Base-by-base conservation (phyloP, 2,888 invertebrate species). In the Lasioglossum morio region DNA sequence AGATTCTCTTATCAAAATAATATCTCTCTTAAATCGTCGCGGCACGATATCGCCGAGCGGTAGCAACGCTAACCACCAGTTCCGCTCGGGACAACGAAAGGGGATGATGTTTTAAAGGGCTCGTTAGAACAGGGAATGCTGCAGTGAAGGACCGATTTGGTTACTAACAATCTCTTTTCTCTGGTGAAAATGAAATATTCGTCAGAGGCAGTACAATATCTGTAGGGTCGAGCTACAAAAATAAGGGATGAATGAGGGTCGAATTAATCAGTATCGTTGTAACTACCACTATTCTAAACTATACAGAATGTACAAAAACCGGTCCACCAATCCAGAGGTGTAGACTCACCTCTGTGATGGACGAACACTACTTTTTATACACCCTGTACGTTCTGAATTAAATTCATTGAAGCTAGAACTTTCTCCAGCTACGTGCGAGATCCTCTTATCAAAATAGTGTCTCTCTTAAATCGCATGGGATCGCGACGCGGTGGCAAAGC, bases 1-100 rank as follows among this genome's bases (percentile, higher is more conserved):
- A 23, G 81, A 86, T 88, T 75, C 34, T 69, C 78, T 75, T 82
- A 82, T 80, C 74, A 2, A 34, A 77, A 79, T 77, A 82, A 85
- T 87, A 78, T 81, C 73, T 37, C 30, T 46, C 69, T 72, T 79
- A 66, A 79, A 77, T 81, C 30, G 37, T 27, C 8, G 53, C 14
- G 16, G 8, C 23, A 4, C 23, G 14, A 8, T 60, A 12, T 19
- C 48, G 77, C 12, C 4, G 46, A 8, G 14, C 3, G 43, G 23
- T 34, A 48, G 73, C 40, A 79, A 63, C 30, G 63, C 37, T 37
- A 40, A 40, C n/a, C 37, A 10, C 12, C 30, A 8, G 48, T 77
- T 82, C 72, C 69, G 69, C 7, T 30, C 16, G 77, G 16, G 34
- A 34, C 23, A 43, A 30, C 34, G 78, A 27, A 63, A 34, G 40